phyloP scores from a whole-genome alignment of 2,113 vertebrate species.

The Centropristis striata region DNA sequence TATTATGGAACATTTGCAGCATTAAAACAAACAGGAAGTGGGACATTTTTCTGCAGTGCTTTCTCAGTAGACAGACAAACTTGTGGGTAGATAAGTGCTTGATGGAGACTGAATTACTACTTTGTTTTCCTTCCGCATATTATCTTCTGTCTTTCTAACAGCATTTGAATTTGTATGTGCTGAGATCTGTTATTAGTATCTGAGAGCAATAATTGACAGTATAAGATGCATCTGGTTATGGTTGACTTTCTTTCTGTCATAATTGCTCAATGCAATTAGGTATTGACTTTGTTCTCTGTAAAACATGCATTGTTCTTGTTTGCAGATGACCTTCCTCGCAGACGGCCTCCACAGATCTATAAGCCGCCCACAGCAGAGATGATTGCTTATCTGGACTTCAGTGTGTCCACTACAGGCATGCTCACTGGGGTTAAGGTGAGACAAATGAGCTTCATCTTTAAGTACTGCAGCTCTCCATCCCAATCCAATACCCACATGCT shows the following conservation, averaged over 20 bases:
- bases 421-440: constrained; percentile 97
- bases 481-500: neutral
- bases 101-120: neutral
- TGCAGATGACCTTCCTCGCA: constrained; percentile 96
- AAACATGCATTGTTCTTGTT: constrained; percentile 8
- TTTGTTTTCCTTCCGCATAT: neutral
- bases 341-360: constrained; percentile 91
- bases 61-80: constrained; percentile 10
- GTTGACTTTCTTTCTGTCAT: neutral
- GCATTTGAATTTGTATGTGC: neutral
- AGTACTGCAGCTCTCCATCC: neutral
- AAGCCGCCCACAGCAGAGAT: constrained; percentile 97
- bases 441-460: neutral
- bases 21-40: constrained; percentile 46
- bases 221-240: neutral
- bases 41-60: constrained; percentile 19
- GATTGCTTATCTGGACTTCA: constrained; percentile 98
- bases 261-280: neutral
- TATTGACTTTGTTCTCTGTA: neutral
- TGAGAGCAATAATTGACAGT: neutral
- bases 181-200: neutral
- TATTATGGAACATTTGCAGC: neutral
- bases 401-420: constrained; percentile 98
- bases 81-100: constrained; percentile 2
- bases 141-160: neutral